These are phyloP conservation scores for Psophia crepitans DNA, from an alignment of 2,113 vertebrate species.

Conservation along the genomic window DNA sequence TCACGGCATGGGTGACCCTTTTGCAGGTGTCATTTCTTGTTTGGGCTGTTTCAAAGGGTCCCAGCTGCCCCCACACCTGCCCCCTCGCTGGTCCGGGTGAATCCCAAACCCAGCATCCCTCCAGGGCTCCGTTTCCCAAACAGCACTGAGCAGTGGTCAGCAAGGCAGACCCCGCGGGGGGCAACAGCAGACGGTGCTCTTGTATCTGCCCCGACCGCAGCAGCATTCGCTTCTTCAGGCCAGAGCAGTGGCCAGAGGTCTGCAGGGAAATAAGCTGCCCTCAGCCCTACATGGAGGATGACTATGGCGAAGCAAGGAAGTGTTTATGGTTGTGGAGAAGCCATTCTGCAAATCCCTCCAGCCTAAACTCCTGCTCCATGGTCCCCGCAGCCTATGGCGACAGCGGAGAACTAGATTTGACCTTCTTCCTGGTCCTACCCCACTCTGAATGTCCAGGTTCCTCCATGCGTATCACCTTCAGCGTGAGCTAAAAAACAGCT, in stretches of 20 bases:
- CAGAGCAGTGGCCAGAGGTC: neutral
- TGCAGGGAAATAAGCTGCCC: neutral
- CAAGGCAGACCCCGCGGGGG: neutral
- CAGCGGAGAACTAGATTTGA: neutral
- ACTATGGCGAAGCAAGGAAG: neutral
- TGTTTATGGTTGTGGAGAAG: neutral
- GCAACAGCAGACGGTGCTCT: rapidly evolving
- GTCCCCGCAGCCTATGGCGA: neutral
- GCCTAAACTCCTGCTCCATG: neutral
- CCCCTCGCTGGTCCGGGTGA: neutral
- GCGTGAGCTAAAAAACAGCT: rapidly evolving
- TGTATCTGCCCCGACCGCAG: neutral
- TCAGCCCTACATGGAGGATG: neutral
- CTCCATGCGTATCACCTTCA: rapidly evolving
- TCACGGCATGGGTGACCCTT: neutral
- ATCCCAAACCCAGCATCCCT: neutral
- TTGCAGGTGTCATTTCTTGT: neutral
- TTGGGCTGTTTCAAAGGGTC: neutral
- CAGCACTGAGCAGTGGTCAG: neutral
- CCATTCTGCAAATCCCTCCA: neutral
- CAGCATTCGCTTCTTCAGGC: neutral
- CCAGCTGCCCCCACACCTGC: neutral
- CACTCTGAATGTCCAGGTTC: neutral
- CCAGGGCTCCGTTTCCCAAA: neutral
- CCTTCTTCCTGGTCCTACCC: neutral